phyloP scores from a whole-genome alignment of 2,113 vertebrate species.

The Trematocara variabile region DNA sequence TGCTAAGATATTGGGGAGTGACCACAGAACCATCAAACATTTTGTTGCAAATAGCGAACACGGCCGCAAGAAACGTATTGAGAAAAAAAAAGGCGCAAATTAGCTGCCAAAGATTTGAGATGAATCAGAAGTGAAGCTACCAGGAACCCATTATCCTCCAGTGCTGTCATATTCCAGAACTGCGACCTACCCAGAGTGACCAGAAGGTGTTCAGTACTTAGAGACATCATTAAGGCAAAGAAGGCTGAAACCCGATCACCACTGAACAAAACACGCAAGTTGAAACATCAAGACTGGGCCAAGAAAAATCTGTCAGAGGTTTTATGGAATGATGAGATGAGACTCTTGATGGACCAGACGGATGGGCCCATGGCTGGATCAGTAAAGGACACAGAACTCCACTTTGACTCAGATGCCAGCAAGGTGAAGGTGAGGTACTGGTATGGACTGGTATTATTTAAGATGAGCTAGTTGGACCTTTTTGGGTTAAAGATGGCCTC shows the following conservation, averaged over 20 bases:
- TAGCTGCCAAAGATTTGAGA: background rate
- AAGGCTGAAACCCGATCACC: background rate
- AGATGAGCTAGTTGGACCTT: background rate
- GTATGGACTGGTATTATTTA: background rate
- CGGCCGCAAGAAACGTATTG: background rate
- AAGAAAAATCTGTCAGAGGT: background rate
- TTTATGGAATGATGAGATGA: background rate
- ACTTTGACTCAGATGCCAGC: background rate
- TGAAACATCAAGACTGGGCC: background rate
- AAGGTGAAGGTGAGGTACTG: background rate
- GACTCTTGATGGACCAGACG: background rate
- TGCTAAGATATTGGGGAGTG: background rate
- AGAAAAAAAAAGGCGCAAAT: background rate
- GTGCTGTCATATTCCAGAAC: background rate
- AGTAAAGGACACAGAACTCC: background rate
- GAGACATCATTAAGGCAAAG: background rate
- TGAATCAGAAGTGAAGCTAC: background rate
- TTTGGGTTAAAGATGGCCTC: fast-evolving
- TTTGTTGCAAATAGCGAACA: fast-evolving
- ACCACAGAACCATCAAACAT: fast-evolving
- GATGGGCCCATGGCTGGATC: background rate
- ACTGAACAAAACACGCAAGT: background rate
- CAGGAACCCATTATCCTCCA: fast-evolving
- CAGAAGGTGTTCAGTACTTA: background rate
- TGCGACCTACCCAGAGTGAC: fast-evolving